Percentiles rank a stretch among this genome's conserved stretches.
These are phyloP conservation scores for Perdita meconis DNA, from an alignment of 2,888 invertebrate species.

Conservation along the genomic window DNA sequence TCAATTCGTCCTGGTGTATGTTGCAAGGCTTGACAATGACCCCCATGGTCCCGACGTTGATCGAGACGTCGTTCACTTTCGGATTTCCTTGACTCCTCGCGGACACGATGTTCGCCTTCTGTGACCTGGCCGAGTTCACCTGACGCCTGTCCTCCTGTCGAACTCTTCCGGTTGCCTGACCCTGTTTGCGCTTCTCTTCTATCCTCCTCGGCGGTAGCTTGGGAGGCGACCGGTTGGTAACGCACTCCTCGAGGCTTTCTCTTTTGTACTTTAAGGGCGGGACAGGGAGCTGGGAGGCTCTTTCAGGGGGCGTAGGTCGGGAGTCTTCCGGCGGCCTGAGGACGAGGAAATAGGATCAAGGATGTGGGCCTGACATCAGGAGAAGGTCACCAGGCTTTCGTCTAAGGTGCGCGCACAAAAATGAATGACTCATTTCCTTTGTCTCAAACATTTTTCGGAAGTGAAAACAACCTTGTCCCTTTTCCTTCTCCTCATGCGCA, in stretches of 20 bases:
- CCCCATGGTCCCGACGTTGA: conserved; percentile 79
- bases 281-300: conserved; percentile 48
- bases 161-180: neutral
- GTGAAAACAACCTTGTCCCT: conserved; percentile 65
- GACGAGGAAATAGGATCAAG: conserved; percentile 76
- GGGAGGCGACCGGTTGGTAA: conserved; percentile 4
- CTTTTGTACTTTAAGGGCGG: conserved; percentile 45
- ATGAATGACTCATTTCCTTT: neutral
- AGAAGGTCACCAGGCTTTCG: conserved; percentile 69
- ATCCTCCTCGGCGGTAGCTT: conserved; percentile 1
- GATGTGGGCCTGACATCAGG: conserved; percentile 71
- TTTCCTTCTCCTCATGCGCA: conserved; percentile 78
- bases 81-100: conserved; percentile 69
- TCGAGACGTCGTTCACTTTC: conserved; percentile 81
- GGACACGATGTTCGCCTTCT: conserved; percentile 55
- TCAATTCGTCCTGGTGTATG: conserved; percentile 56
- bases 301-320: conserved; percentile 52
- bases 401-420: too few species aligned
- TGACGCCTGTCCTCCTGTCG: conserved; percentile 23
- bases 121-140: conserved; percentile 31
- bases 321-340: conserved; percentile 71
- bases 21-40: conserved; percentile 79
- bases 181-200: neutral
- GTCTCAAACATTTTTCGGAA: neutral
- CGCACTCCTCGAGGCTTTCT: conserved; percentile 18